These are phyloP conservation scores for Diarsia rubi DNA, from an alignment of 2,888 invertebrate species.

Conservation along the genomic window DNA sequence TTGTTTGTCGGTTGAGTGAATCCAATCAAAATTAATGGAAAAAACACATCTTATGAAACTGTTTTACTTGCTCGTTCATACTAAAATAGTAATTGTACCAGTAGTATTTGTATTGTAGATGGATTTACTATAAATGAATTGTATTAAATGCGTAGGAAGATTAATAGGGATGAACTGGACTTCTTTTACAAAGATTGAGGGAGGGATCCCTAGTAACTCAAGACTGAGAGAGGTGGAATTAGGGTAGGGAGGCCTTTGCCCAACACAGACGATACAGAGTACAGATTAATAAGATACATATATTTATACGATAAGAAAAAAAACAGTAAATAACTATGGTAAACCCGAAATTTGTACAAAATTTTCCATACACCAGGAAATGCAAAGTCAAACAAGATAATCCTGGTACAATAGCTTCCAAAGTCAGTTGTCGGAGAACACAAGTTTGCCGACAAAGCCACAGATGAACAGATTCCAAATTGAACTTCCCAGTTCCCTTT, in stretches of 20 bases:
- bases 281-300: background rate
- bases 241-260: background rate
- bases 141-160: background rate
- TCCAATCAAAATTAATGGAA: constrained; percentile 20
- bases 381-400: constrained; percentile 7
- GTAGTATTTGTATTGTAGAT: background rate
- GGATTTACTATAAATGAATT: constrained; percentile 1
- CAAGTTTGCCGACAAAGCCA: constrained; percentile 45
- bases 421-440: constrained; percentile 32
- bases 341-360: background rate
- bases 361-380: background rate
- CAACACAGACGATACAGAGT: background rate
- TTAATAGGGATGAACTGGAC: background rate
- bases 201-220: background rate
- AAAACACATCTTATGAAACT: background rate
- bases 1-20: constrained; percentile 18
- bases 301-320: background rate
- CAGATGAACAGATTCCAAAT: constrained; percentile 39
- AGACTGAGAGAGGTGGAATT: background rate
- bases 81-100: background rate
- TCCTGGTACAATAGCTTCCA: background rate
- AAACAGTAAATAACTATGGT: too few relatives aligned
- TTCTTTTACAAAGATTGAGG: background rate
- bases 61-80: background rate
- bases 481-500: constrained; percentile 39